phyloP scores from a whole-genome alignment of 2,797 vertebrate species.

The Aselliscus stoliczkanus region DNA sequence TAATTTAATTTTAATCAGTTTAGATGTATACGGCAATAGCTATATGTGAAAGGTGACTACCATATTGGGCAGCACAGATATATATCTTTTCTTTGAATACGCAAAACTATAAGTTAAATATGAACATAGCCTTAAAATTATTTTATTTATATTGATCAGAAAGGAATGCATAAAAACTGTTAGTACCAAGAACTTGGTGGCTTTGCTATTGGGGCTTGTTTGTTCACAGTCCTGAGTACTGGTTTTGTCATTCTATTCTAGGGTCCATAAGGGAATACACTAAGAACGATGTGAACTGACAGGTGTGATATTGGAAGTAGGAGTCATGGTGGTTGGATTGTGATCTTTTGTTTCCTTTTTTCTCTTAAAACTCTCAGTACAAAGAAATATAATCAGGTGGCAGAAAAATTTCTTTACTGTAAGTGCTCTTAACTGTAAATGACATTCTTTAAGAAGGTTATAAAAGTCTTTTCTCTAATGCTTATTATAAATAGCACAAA shows the following conservation, averaged over 20 bases:
- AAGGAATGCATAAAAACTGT: background rate
- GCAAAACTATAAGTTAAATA: background rate
- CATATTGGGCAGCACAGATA: background rate
- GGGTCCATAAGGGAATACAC: background rate
- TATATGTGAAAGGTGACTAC: background rate
- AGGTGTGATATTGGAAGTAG: background rate
- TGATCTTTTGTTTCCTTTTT: constrained; percentile 4
- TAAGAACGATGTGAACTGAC: background rate
- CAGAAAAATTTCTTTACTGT: too few species aligned
- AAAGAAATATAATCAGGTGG: background rate
- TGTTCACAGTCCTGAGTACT: background rate
- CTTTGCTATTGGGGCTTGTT: background rate
- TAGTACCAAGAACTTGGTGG: background rate
- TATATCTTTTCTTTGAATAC: background rate
- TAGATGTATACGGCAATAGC: background rate
- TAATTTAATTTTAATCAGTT: background rate
- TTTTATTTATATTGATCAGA: background rate
- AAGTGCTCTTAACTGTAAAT: too few species aligned
- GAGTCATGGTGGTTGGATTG: background rate
- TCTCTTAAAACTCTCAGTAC: background rate
- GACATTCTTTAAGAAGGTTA: too few species aligned
- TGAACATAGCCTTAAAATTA: background rate
- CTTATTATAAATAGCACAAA: constrained; percentile 22
- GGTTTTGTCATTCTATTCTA: background rate
- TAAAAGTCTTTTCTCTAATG: background rate